Evolutionary conservation across 2,888 invertebrate genomes (phyloP).

Genomic region (Nineta flava): DNA sequence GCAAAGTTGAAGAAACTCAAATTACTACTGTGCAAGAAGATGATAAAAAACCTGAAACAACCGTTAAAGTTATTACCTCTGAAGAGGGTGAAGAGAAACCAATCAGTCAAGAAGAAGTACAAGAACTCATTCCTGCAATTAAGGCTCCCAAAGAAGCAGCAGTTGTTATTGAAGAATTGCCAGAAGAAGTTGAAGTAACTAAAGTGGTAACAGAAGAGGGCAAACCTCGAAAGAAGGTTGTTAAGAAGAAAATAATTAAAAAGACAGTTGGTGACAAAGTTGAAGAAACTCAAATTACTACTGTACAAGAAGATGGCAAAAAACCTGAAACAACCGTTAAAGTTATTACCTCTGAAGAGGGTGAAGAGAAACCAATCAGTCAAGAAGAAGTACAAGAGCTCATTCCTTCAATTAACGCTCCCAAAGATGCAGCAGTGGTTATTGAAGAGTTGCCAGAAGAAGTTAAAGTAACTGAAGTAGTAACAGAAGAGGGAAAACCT

Average conservation of each 20-base stretch:
- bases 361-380: conserved; percentile 12
- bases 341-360: conserved; percentile 11
- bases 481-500: conserved; percentile 11
- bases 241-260: conserved; percentile 10
- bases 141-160: conserved; percentile 3
- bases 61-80: conserved; percentile 22
- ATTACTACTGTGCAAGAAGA: conserved; percentile 16
- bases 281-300: conserved; percentile 7
- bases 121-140: background rate
- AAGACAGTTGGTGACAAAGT: conserved; percentile 6
- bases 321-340: conserved; percentile 7
- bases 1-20: conserved; percentile 22
- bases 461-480: conserved; percentile 18
- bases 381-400: conserved; percentile 4
- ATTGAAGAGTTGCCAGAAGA: conserved; percentile 34
- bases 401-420: conserved; percentile 11
- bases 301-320: conserved; percentile 4
- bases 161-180: conserved; percentile 7
- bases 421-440: conserved; percentile 30
- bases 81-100: conserved; percentile 8
- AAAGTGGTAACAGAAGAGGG: conserved; percentile 9
- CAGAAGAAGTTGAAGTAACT: conserved; percentile 10
- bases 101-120: background rate
- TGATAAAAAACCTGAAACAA: conserved; percentile 22
- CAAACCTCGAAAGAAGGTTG: conserved; percentile 8